Percentiles rank a stretch among this genome's conserved stretches.
These are phyloP conservation scores for Epistrophella euchroma DNA, from an alignment of 2,888 invertebrate genomes.

Conservation along the genomic window DNA sequence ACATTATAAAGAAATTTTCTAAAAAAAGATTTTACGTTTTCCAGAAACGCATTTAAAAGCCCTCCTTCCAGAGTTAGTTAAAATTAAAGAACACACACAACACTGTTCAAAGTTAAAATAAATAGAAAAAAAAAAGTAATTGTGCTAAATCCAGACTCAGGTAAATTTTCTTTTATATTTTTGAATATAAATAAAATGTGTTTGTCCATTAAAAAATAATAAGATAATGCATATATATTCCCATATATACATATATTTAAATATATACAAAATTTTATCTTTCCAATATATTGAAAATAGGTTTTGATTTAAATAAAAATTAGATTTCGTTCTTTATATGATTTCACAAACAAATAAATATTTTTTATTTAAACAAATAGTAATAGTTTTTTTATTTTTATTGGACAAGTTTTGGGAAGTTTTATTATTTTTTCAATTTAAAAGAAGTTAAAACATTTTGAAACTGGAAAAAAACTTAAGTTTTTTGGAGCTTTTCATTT, in stretches of 20 bases:
- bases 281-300: constrained; percentile 62
- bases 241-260: constrained; percentile 29
- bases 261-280: constrained; percentile 66
- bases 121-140: constrained; percentile 39
- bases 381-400: background rate
- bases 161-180: constrained; percentile 73
- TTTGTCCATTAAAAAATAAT: constrained; percentile 66
- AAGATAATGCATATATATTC: constrained; percentile 25
- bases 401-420: too few species aligned
- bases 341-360: constrained; percentile 39
- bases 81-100: constrained; percentile 37
- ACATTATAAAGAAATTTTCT: constrained; percentile 38
- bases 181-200: constrained; percentile 69
- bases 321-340: constrained; percentile 32
- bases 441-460: too few species aligned
- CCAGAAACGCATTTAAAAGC: constrained; percentile 69
- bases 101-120: constrained; percentile 49
- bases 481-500: too few species aligned
- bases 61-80: constrained; percentile 51
- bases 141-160: constrained; percentile 60
- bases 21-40: constrained; percentile 70
- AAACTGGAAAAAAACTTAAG: too few species aligned
- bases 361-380: constrained; percentile 23
- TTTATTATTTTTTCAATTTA: too few species aligned
- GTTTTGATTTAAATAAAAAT: constrained; percentile 21